Conservation (phyloP, 2,888 invertebrate genomes). For the Camponotus fellah region DNA sequence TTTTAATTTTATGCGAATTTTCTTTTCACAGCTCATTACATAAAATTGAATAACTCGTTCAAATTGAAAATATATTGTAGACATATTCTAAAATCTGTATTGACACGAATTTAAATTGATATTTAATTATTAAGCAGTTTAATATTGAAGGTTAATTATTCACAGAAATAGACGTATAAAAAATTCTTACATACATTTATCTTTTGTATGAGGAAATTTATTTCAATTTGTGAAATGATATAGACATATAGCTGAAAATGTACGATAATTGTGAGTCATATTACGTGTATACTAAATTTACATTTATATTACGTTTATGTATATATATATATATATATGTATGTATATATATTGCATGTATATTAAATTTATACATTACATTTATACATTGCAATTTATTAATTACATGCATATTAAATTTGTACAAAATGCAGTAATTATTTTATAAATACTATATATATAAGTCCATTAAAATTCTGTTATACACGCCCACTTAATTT, state of each 20-base stretch:
- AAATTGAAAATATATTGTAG: not conserved
- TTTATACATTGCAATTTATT: too few relatives aligned
- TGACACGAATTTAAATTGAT: constrained; percentile 6
- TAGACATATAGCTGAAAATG: not conserved
- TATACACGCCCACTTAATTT: constrained; percentile 3
- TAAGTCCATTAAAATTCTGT: constrained; percentile 44
- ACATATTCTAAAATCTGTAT: not conserved
- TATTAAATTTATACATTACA: too few relatives aligned
- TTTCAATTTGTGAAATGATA: not conserved
- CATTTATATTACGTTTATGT: too few relatives aligned
- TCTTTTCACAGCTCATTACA: not conserved
- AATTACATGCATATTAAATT: not conserved
- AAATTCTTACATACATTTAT: constrained; percentile 9
- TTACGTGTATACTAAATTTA: too few relatives aligned
- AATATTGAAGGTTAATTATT: constrained; percentile 13
- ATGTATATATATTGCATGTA: too few relatives aligned
- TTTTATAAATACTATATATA: constrained; percentile 15
- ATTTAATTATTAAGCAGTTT: not conserved
- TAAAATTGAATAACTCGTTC: not conserved
- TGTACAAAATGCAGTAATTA: constrained; percentile 10
- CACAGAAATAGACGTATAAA: not conserved
- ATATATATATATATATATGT: too few relatives aligned
- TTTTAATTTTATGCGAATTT: not conserved
- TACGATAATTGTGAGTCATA: not conserved
- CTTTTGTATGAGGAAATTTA: not conserved